These are phyloP conservation scores for Psettodes erumei DNA, from an alignment of 2,113 vertebrate species.

Conservation along the genomic window DNA sequence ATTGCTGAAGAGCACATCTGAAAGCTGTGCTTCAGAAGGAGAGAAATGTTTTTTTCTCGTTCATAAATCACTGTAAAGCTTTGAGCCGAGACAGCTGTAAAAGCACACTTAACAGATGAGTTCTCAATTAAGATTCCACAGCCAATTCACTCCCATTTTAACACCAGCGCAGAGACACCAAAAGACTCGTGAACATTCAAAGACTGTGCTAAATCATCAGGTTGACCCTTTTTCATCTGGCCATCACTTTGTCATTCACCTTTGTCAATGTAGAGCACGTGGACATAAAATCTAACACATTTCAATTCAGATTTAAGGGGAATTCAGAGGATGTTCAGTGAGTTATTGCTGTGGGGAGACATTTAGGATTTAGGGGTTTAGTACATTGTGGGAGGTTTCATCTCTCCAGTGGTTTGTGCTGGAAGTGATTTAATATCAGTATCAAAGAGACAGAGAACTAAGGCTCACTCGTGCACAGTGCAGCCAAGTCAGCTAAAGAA, in stretches of 20 bases:
- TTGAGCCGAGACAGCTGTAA: slow-evolving; percentile 31
- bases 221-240: slow-evolving; percentile 14
- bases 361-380: slow-evolving; percentile 34
- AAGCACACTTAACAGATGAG: slow-evolving; percentile 44
- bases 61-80: slow-evolving; percentile 44
- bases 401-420: slow-evolving; percentile 29
- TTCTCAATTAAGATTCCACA: slow-evolving; percentile 40
- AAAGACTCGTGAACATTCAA: slow-evolving; percentile 14
- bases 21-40: not conserved
- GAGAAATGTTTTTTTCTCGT: slow-evolving; percentile 5
- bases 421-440: slow-evolving; percentile 62
- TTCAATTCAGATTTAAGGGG: slow-evolving; percentile 24
- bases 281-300: slow-evolving; percentile 26
- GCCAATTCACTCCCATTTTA: slow-evolving; percentile 35
- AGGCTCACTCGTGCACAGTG: slow-evolving; percentile 45
- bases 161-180: slow-evolving; percentile 2
- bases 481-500: slow-evolving; percentile 25
- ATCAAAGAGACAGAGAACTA: slow-evolving; percentile 59
- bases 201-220: slow-evolving; percentile 4
- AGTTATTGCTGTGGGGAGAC: slow-evolving; percentile 19
- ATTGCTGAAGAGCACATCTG: slow-evolving; percentile 13
- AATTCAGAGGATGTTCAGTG: slow-evolving; percentile 17
- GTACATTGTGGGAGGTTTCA: slow-evolving; percentile 34
- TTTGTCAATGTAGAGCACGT: not conserved
- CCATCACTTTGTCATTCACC: slow-evolving; percentile 9